Conservation (phyloP, 1,140 invertebrate genomes). For the Saxidomus purpurata region DNA sequence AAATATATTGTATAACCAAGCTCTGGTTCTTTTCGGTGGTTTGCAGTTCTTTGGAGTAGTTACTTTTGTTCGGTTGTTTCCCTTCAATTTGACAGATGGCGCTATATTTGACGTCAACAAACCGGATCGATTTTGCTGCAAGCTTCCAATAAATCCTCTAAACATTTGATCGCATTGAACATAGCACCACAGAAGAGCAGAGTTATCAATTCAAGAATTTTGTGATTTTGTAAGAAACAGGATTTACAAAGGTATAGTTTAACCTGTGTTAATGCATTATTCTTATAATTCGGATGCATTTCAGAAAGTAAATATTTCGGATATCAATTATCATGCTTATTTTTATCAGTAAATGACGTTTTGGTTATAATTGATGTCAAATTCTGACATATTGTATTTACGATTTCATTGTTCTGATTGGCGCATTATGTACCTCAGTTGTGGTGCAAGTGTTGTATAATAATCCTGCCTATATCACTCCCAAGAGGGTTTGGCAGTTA, state of each 20-base stretch:
- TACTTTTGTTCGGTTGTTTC: neutral
- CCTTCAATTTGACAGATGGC: constrained; percentile 62
- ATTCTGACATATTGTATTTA: no score
- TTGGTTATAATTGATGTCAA: no score
- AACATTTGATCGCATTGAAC: neutral
- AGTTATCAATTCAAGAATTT: neutral
- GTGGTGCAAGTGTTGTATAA: no score
- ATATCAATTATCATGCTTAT: neutral
- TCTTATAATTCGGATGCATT: neutral
- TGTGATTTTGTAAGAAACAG: neutral
- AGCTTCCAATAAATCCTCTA: constrained; percentile 37
- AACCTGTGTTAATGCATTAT: neutral
- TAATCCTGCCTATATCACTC: no score
- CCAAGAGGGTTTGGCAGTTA: no score
- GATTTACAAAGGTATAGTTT: neutral
- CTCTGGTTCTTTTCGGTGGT: constrained; percentile 15
- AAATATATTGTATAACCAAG: no score
- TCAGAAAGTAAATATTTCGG: neutral
- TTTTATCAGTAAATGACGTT: no score
- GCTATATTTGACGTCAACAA: constrained; percentile 45
- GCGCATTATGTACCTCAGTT: no score
- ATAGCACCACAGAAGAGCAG: neutral
- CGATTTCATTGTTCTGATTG: no score
- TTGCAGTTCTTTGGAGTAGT: constrained; percentile 26
- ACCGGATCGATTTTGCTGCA: neutral